Conservation (phyloP, 2,113 vertebrate genomes). For the Centropus unirufus region DNA sequence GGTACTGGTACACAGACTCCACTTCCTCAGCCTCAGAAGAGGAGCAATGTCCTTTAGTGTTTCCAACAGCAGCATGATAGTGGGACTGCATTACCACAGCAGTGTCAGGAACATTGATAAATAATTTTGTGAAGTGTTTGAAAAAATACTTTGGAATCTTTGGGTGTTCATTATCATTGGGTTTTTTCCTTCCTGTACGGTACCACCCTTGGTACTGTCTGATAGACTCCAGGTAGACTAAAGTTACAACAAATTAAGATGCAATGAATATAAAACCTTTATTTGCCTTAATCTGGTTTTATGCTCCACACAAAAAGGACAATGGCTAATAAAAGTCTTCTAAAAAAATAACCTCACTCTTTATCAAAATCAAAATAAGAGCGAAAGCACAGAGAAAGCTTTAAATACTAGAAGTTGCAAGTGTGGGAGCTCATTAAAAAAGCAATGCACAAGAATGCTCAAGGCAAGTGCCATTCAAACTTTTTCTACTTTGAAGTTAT, state of each 20-base stretch:
- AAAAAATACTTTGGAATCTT: neutral
- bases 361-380: neutral
- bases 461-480: constrained; percentile 63
- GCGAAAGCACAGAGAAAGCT: neutral
- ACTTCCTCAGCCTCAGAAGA: neutral
- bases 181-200: neutral
- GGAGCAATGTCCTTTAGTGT: neutral
- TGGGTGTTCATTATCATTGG: neutral
- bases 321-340: neutral
- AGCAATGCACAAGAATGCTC: constrained; percentile 38
- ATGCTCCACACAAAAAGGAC: neutral
- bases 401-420: neutral
- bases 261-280: constrained; percentile 3
- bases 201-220: neutral
- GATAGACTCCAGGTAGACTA: neutral
- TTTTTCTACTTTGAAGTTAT: constrained; percentile 50
- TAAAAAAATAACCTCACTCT: neutral
- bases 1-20: neutral
- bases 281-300: neutral
- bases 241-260: neutral
- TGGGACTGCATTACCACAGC: neutral
- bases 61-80: neutral
- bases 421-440: constrained; percentile 47
- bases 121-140: neutral
- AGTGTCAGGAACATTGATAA: neutral